Percentiles rank a stretch among this genome's conserved stretches.
Conservation (phyloP, 1,140 invertebrate species). For the Bombus turneri region DNA sequence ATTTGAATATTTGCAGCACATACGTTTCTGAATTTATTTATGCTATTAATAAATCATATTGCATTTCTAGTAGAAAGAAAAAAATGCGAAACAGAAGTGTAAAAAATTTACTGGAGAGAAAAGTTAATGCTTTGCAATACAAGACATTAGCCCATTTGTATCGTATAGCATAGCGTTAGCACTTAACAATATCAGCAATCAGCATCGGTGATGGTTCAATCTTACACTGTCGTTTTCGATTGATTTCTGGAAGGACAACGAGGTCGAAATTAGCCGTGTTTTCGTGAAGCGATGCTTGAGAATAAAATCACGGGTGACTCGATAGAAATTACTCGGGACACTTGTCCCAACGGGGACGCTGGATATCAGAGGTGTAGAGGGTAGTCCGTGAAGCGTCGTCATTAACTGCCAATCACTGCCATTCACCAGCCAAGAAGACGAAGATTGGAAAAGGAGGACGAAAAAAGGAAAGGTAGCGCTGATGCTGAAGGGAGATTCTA, state of each 20-base stretch:
- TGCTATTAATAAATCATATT: too few species aligned
- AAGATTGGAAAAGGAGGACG: constrained; percentile 25
- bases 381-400: constrained; percentile 67
- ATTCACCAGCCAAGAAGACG: constrained; percentile 66
- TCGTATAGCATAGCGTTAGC: too few species aligned
- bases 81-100: too few species aligned
- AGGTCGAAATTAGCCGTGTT: constrained; percentile 41
- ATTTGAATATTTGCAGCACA: too few species aligned
- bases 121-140: too few species aligned
- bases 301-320: constrained; percentile 64
- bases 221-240: not conserved
- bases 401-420: constrained; percentile 77
- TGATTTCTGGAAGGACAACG: constrained; percentile 6
- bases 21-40: too few species aligned
- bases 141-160: not conserved
- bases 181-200: constrained; percentile 13
- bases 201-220: not conserved
- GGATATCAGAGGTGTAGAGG: constrained; percentile 65
- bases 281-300: constrained; percentile 49
- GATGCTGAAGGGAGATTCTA: constrained; percentile 65
- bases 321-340: constrained; percentile 66
- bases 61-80: too few species aligned
- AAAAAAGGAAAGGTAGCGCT: constrained; percentile 31
- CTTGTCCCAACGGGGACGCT: constrained; percentile 45
- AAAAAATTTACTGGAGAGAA: too few species aligned